These are phyloP conservation scores for Hirtodrosophila cameraria DNA, from an alignment of 2,888 invertebrate genomes.

Conservation along the genomic window DNA sequence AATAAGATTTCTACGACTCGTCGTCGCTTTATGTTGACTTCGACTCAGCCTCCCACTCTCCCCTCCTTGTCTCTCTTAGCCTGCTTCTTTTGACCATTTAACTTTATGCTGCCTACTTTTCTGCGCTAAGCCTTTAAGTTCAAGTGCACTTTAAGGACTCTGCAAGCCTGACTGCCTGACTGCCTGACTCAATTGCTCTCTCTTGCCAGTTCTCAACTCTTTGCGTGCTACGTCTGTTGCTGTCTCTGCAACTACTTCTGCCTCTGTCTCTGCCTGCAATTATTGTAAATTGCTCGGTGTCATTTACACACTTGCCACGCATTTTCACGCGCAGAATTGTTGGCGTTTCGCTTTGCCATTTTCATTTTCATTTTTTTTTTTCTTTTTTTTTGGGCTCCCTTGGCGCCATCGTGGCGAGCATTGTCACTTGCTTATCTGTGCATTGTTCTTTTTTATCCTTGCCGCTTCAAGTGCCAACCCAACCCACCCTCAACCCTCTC, in stretches of 20 bases:
- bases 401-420: conserved; percentile 27
- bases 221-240: not conserved
- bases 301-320: conserved; percentile 75
- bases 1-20: conserved; percentile 74
- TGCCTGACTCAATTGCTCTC: conserved; percentile 2
- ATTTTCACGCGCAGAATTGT: conserved; percentile 55
- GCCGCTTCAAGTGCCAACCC: conserved; percentile 21
- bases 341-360: conserved; percentile 31
- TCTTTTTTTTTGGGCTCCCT: conserved; percentile 30
- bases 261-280: conserved; percentile 57
- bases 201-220: too few relatives aligned
- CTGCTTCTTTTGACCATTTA: conserved; percentile 38
- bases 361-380: conserved; percentile 5
- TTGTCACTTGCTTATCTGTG: conserved; percentile 60
- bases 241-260: conserved; percentile 4
- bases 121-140: conserved; percentile 47
- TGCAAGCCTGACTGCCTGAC: conserved; percentile 1
- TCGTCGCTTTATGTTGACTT: conserved; percentile 21
- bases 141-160: conserved; percentile 65
- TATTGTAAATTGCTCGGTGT: conserved; percentile 76
- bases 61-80: not conserved
- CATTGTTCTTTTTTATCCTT: conserved; percentile 27
- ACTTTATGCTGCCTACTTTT: conserved; percentile 39
- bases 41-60: not conserved
- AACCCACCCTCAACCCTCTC: not conserved